These are phyloP conservation scores for Acanthisitta chloris DNA, from an alignment of 2,113 vertebrate genomes.

Conservation along the genomic window DNA sequence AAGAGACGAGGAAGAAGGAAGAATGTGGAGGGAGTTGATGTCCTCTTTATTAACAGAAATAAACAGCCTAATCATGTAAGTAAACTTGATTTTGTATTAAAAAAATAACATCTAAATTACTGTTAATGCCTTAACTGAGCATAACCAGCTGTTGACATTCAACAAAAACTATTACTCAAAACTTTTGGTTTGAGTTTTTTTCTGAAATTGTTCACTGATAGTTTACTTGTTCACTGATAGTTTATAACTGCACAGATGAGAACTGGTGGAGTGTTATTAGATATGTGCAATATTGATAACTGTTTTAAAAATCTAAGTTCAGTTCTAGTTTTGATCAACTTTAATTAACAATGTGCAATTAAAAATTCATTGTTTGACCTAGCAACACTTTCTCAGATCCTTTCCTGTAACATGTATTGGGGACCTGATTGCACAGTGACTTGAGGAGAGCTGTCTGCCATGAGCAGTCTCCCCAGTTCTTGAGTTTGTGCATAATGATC, in stretches of 20 bases:
- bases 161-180: not conserved
- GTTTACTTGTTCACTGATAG: not conserved
- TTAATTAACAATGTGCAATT: not conserved
- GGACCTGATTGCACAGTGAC: not conserved
- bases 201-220: not conserved
- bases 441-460: not conserved
- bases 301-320: not conserved
- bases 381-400: not conserved
- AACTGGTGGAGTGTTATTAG: not conserved
- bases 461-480: not conserved
- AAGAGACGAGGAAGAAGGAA: slow-evolving; percentile 91
- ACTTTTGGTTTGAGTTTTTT: not conserved
- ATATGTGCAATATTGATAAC: not conserved
- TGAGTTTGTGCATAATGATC: not conserved
- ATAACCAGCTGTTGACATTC: not conserved
- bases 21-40: slow-evolving; percentile 95
- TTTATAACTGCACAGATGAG: not conserved
- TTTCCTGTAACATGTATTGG: not conserved
- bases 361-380: not conserved
- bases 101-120: not conserved
- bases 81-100: not conserved
- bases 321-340: not conserved
- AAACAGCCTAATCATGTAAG: slow-evolving; percentile 85
- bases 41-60: slow-evolving; percentile 88
- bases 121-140: not conserved